Percentiles rank a stretch among this genome's conserved stretches.
Evolutionary conservation across 2,113 vertebrate species (phyloP).

Genomic region (Podocnemis expansa): DNA sequence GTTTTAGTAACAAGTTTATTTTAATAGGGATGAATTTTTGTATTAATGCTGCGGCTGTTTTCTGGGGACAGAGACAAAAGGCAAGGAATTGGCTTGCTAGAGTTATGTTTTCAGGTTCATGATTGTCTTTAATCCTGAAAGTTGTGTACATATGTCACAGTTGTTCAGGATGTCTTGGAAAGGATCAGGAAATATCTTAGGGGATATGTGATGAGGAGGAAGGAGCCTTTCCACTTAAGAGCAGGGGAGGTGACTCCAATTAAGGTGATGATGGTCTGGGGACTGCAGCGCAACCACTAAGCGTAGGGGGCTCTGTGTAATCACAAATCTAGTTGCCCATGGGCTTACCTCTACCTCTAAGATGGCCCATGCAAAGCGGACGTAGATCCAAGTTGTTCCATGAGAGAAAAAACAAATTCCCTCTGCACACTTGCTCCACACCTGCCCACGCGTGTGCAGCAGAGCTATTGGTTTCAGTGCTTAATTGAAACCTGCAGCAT

Average conservation of each 20-base stretch:
- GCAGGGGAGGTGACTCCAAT: no score
- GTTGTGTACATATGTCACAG: not conserved
- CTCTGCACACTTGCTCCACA: not conserved
- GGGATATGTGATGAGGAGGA: not conserved
- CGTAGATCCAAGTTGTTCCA: not conserved
- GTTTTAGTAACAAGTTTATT: not conserved
- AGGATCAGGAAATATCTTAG: not conserved
- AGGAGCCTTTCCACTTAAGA: not conserved
- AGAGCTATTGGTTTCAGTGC: not conserved
- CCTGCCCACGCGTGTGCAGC: not conserved
- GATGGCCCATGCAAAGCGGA: fast-evolving
- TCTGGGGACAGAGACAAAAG: not conserved
- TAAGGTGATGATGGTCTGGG: no score
- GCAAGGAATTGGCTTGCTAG: not conserved
- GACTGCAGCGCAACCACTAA: not conserved
- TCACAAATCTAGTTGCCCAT: not conserved
- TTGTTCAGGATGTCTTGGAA: not conserved
- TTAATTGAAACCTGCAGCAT: not conserved
- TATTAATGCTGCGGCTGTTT: not conserved
- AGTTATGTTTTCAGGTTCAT: not conserved
- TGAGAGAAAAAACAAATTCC: fast-evolving
- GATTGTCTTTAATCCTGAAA: not conserved
- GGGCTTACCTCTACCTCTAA: not conserved
- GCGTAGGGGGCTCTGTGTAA: not conserved
- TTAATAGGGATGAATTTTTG: not conserved